phyloP scores from a whole-genome alignment of 1,140 invertebrate genomes.

The Tenebrio molitor region DNA sequence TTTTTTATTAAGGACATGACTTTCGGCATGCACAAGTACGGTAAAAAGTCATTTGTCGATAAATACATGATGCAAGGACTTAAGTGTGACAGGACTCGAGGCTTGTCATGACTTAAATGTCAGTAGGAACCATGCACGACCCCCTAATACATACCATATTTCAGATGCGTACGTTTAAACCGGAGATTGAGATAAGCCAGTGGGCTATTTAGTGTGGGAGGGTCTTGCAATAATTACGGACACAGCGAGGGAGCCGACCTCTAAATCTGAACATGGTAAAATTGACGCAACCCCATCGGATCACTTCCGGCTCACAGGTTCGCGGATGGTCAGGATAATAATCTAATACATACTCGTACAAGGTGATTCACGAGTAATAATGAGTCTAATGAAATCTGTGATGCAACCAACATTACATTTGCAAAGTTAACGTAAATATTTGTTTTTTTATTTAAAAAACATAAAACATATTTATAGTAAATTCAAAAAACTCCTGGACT shows the following conservation, averaged over 20 bases:
- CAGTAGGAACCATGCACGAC: slow-evolving; percentile 2
- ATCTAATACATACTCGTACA: too few relatives aligned
- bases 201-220: slow-evolving; percentile 18
- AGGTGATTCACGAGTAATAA: too few relatives aligned
- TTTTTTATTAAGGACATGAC: slow-evolving; percentile 15
- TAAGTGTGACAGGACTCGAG: background rate
- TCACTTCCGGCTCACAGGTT: too few relatives aligned
- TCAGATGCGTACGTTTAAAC: slow-evolving; percentile 9
- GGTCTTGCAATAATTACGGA: slow-evolving; percentile 25
- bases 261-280: slow-evolving; percentile 15
- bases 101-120: slow-evolving; percentile 16
- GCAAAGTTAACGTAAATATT: too few relatives aligned
- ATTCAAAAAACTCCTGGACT: too few relatives aligned
- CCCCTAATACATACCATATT: background rate
- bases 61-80: slow-evolving; percentile 17
- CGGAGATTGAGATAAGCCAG: slow-evolving; percentile 19
- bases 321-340: too few relatives aligned
- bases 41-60: slow-evolving; percentile 1
- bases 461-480: too few relatives aligned
- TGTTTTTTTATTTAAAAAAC: too few relatives aligned
- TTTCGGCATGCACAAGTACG: background rate
- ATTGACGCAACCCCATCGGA: too few relatives aligned
- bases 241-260: slow-evolving; percentile 10
- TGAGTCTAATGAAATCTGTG: too few relatives aligned
- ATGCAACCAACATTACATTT: too few relatives aligned